Evolutionary conservation across 2,113 vertebrate species (phyloP).

Genomic region (Spea multiplicata): DNA sequence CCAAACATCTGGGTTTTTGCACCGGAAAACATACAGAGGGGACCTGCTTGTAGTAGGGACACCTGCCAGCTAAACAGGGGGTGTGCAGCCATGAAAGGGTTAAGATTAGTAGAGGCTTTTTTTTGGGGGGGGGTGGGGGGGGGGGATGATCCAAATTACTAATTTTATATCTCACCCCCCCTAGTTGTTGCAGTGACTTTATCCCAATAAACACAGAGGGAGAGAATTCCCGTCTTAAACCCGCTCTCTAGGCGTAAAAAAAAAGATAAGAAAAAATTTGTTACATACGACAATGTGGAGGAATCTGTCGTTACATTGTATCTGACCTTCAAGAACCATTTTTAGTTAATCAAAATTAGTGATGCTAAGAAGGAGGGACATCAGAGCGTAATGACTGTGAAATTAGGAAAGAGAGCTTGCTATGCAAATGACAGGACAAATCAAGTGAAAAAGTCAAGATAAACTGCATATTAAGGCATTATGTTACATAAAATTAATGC

Average conservation of each 20-base stretch:
- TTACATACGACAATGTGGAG: slow-evolving; percentile 50
- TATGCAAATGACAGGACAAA: slow-evolving; percentile 93
- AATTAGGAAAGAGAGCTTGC: slow-evolving; percentile 88
- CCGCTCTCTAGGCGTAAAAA: no score
- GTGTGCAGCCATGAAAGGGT: no score
- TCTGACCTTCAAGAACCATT: slow-evolving; percentile 92
- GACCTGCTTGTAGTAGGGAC: neutral
- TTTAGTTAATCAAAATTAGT: slow-evolving; percentile 98
- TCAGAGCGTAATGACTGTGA: slow-evolving; percentile 98
- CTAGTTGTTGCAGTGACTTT: no score
- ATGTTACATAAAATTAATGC: slow-evolving; percentile 85
- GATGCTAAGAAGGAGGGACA: slow-evolving; percentile 92
- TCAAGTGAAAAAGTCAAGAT: slow-evolving; percentile 93
- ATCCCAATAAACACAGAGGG: no score
- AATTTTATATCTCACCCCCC: no score
- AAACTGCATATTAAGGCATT: slow-evolving; percentile 91
- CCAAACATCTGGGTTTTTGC: slow-evolving; percentile 6
- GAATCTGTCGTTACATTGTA: slow-evolving; percentile 52
- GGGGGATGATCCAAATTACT: neutral
- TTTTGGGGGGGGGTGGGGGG: neutral
- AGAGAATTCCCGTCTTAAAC: no score
- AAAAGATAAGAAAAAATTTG: slow-evolving; percentile 1
- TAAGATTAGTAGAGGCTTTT: no score
- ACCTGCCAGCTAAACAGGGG: no score
- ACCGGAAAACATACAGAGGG: slow-evolving; percentile 10